Percentiles rank a stretch among this genome's conserved stretches.
phyloP scores from a whole-genome alignment of 2,113 vertebrate genomes.

The Phrynocephalus versicolor region DNA sequence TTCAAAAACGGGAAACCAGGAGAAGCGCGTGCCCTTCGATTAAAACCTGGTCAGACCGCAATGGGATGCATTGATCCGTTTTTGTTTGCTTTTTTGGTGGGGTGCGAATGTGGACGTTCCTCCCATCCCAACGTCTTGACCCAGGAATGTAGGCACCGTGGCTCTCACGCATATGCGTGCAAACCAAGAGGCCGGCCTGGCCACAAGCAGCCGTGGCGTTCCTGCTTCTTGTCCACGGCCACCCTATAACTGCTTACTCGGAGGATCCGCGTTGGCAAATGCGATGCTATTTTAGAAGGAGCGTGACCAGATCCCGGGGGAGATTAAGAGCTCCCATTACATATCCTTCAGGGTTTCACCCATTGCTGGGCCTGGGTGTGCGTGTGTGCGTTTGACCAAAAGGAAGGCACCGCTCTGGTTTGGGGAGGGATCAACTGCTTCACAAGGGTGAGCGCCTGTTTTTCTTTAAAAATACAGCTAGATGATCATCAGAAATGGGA shows the following conservation, averaged over 20 bases:
- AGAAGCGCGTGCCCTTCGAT: too few species aligned
- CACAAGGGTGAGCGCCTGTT: not conserved
- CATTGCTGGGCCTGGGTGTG: too few species aligned
- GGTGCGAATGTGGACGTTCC: too few species aligned
- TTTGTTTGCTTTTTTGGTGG: too few species aligned
- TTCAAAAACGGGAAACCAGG: too few species aligned
- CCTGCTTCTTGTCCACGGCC: not conserved
- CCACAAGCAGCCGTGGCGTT: accelerated
- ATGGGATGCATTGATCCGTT: too few species aligned
- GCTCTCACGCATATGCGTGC: too few species aligned
- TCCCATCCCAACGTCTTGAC: too few species aligned
- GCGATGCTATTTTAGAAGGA: not conserved
- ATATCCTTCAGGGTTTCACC: not conserved
- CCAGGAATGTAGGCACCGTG: not conserved
- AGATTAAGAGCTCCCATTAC: not conserved
- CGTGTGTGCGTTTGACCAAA: too few species aligned
- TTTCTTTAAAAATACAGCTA: too few species aligned
- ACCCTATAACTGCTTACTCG: not conserved
- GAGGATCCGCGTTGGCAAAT: not conserved
- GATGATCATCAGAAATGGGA: accelerated
- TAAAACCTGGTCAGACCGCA: too few species aligned
- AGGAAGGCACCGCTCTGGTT: too few species aligned
- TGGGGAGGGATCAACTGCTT: not conserved
- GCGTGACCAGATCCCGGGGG: not conserved
- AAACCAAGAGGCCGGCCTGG: accelerated